phyloP scores from a whole-genome alignment of 2,888 invertebrate genomes.

The Chaetogeoica ovagalla region DNA sequence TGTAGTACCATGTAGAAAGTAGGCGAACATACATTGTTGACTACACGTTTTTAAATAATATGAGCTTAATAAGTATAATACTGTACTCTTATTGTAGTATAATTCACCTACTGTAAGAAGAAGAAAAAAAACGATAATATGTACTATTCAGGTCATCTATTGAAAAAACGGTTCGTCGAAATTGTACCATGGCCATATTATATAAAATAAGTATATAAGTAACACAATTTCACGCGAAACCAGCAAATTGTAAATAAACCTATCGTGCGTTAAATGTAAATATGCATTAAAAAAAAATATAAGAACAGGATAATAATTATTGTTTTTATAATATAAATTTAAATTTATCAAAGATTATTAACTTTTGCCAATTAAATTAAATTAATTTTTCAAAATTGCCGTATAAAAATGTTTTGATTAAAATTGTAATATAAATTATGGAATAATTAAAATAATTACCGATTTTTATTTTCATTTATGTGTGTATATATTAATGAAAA shows the following conservation, averaged over 20 bases:
- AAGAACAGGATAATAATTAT: no score
- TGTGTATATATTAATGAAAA: no score
- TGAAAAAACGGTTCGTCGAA: constrained; percentile 10
- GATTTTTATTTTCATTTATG: no score
- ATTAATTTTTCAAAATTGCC: no score
- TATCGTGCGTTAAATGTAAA: no score
- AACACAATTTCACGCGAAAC: background rate
- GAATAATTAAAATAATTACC: no score
- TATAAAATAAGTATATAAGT: background rate
- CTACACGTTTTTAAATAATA: constrained; percentile 9
- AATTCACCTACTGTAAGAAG: background rate
- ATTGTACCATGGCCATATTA: background rate
- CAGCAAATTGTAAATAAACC: background rate
- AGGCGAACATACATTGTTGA: constrained; percentile 36
- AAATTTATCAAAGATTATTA: no score
- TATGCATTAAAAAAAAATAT: no score
- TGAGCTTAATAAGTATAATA: constrained; percentile 32
- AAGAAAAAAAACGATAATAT: background rate
- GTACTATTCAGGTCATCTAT: constrained; percentile 19
- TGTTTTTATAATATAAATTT: no score
- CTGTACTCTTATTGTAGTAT: constrained; percentile 28
- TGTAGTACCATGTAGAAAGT: constrained; percentile 40
- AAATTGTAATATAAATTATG: no score
- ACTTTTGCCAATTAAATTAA: no score
- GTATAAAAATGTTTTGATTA: no score